These are phyloP conservation scores for Drosophila kanekoi DNA, from an alignment of 2,888 invertebrate species.

Conservation along the genomic window DNA sequence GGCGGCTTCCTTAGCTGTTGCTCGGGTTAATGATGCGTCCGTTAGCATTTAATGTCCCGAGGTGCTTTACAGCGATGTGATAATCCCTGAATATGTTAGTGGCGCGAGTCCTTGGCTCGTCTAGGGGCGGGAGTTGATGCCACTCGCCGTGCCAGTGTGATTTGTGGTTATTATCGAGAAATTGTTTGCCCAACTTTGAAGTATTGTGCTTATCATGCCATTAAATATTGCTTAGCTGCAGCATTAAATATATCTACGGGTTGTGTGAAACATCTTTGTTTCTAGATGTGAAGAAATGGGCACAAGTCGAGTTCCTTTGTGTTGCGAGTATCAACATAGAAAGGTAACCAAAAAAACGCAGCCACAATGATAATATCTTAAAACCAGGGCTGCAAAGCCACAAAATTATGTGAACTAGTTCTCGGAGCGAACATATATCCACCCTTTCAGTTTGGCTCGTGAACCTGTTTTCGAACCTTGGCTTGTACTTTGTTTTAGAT, in stretches of 20 bases:
- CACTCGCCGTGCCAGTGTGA: slow-evolving; percentile 46
- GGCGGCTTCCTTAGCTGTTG: slow-evolving; percentile 8
- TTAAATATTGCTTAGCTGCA: slow-evolving; percentile 17
- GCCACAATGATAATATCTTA: too few relatives aligned
- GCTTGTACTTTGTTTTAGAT: too few relatives aligned
- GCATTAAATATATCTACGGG: slow-evolving; percentile 3
- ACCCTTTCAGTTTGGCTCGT: too few relatives aligned
- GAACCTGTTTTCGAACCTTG: too few relatives aligned
- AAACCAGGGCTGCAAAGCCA: too few relatives aligned
- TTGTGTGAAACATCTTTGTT: background rate
- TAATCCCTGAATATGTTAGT: slow-evolving; percentile 33
- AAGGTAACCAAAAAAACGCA: too few relatives aligned
- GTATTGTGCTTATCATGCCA: slow-evolving; percentile 25
- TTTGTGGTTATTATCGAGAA: slow-evolving; percentile 52
- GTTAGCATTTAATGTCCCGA: slow-evolving; percentile 53
- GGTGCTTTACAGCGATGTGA: slow-evolving; percentile 52
- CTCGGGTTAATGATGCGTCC: slow-evolving; percentile 68
- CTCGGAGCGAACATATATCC: too few relatives aligned
- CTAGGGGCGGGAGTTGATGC: background rate
- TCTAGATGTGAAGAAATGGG: background rate
- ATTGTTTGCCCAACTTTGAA: slow-evolving; percentile 38
- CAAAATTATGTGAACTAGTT: too few relatives aligned
- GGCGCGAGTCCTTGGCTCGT: too few relatives aligned
- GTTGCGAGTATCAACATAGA: too few relatives aligned
- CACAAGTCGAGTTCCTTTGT: too few relatives aligned